Percentiles rank a stretch among this genome's conserved stretches.
Conservation (phyloP, 2,113 vertebrate species). For the Pseudopodoces humilis region DNA sequence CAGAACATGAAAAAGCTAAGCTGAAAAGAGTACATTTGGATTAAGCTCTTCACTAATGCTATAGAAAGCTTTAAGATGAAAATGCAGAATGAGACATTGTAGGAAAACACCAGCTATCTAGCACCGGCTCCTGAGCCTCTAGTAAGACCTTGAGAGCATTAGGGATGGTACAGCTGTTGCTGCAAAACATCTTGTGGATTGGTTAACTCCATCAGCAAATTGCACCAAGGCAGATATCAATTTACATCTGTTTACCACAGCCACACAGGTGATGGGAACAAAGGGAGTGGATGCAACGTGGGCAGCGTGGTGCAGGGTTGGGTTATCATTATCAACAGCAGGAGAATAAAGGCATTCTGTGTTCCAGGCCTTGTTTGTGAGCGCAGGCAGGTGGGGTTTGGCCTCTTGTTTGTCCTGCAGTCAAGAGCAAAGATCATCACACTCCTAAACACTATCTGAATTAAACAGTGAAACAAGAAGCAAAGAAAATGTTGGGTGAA, state of each 20-base stretch:
- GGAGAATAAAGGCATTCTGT: neutral
- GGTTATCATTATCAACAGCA: neutral
- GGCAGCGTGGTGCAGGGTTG: neutral
- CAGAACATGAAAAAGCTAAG: neutral
- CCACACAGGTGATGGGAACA: slow-evolving; percentile 37
- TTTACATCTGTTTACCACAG: slow-evolving; percentile 35
- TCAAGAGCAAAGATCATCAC: neutral
- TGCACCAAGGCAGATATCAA: neutral
- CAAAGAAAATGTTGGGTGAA: neutral
- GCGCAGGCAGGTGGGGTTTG: neutral
- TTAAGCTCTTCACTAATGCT: neutral
- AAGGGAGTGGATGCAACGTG: neutral
- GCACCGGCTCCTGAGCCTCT: neutral
- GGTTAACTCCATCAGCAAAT: slow-evolving; percentile 1
- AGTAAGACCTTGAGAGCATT: neutral
- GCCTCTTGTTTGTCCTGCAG: neutral
- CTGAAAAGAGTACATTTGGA: neutral
- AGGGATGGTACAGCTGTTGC: neutral
- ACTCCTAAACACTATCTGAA: neutral
- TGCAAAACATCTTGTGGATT: neutral
- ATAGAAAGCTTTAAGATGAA: neutral
- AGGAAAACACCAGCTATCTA: neutral
- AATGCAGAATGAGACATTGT: neutral
- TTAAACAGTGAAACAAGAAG: neutral
- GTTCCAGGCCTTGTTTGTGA: neutral